Base-by-base conservation (phyloP, 2,797 vertebrate species). In the Botia almorhae region DNA sequence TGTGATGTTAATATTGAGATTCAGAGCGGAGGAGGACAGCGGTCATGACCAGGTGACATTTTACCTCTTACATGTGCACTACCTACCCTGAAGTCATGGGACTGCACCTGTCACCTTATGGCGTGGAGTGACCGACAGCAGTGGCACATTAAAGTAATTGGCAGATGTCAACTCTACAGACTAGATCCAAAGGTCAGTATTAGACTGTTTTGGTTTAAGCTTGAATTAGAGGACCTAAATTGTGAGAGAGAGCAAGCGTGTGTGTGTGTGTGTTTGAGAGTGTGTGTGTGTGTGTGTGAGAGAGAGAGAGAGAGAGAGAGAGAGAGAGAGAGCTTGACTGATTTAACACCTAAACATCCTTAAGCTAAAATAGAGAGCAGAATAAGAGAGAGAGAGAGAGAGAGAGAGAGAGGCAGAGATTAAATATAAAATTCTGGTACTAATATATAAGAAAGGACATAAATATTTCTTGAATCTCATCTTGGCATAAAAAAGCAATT, bases 51-150 rank as follows among this genome's bases (percentile, higher is more conserved):
- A 87, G 84, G 85, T 85, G 75, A 87, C 83, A 70, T 84, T 83
- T 77, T 81, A 61, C 81, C 89, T 89, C 88, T 91, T 89, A 90
- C 72, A 64, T 53, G 51, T 76, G 68, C 39, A 70, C 72, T 56
- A 76, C 67, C 43, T 58, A 65, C 23, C 60, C 74, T 72, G 36
- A 64, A 58, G 53, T 86, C 23, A 81, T 78, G 74, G 61, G 75
- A 83, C 56, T 21, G 12, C 64, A 33, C 53, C 56, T 60, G 43
- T 50, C 55, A 61, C 21, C 39, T 19, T 29, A 26, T 60, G 55
- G 55, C 46, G 64, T 73, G 36, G 11, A 74, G 21, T 46, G 64
- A 46, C 21, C 33, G 46, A 48, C 53, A 48, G 51, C 7, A 23
- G 10, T 53, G 33, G 39, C 7, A 58, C 23, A 48, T 2, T 7